Conservation (phyloP, 2,888 invertebrate genomes). For the Drosophila meridionalis region DNA sequence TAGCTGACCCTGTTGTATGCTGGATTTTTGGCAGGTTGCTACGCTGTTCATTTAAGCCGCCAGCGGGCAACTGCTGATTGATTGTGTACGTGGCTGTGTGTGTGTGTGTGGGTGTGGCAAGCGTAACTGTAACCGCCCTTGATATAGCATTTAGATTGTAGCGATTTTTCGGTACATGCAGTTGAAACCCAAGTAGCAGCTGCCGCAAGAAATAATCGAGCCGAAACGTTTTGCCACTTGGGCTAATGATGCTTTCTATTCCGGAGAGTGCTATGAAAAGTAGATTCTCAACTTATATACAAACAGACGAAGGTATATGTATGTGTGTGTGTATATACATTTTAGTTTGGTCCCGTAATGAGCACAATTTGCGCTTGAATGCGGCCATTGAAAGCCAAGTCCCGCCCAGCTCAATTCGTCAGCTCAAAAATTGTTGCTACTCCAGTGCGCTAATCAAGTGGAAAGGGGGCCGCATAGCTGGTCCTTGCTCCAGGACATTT, state of each 20-base stretch:
- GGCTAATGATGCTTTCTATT: slow-evolving; percentile 42
- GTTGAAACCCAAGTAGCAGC: slow-evolving; percentile 35
- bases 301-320: not conserved
- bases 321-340: not conserved
- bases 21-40: slow-evolving; percentile 46
- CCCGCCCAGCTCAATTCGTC: slow-evolving; percentile 44
- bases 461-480: slow-evolving; percentile 28
- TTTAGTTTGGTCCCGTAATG: slow-evolving; percentile 43
- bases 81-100: slow-evolving; percentile 41
- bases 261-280: not conserved
- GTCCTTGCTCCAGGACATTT: slow-evolving; percentile 3
- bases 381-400: slow-evolving; percentile 44
- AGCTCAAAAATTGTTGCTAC: slow-evolving; percentile 43
- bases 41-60: slow-evolving; percentile 57
- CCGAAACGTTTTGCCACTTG: slow-evolving; percentile 37
- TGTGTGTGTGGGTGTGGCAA: slow-evolving; percentile 38
- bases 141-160: slow-evolving; percentile 39
- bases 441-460: slow-evolving; percentile 59
- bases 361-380: slow-evolving; percentile 53
- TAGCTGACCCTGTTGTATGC: slow-evolving; percentile 24
- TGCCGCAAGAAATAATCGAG: slow-evolving; percentile 29
- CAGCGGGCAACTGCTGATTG: slow-evolving; percentile 50
- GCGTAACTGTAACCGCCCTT: slow-evolving; percentile 30
- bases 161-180: slow-evolving; percentile 23
- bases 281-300: not conserved